A percentile compares a stretch with the other conserved stretches of the same genome.
These are phyloP conservation scores for Centropus bengalensis DNA, from an alignment of 2,113 vertebrate genomes.

Conservation along the genomic window DNA sequence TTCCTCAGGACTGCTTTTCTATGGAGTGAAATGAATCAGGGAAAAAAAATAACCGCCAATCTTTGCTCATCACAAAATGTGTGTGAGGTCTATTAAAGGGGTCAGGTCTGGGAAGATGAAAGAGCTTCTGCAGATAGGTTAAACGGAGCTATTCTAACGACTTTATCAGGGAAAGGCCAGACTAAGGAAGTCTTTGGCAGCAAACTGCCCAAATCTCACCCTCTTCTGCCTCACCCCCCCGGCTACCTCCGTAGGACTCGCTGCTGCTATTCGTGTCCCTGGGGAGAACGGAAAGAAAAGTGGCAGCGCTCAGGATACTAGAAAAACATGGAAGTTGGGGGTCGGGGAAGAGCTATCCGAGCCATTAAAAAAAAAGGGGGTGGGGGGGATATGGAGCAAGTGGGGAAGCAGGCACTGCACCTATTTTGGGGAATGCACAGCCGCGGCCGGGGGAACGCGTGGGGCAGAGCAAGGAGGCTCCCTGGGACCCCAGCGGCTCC, in stretches of 20 bases:
- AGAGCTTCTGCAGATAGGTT: background rate
- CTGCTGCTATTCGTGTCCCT: background rate
- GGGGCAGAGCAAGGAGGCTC: background rate
- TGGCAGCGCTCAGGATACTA: no score
- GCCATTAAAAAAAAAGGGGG: background rate
- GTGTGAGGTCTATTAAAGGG: fast-evolving
- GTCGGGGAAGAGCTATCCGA: background rate
- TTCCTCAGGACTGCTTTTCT: background rate
- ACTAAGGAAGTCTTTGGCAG: no score
- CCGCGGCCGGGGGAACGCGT: background rate
- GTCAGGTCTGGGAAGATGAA: background rate
- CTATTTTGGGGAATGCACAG: background rate
- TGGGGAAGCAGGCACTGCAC: background rate
- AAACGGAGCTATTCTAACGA: background rate
- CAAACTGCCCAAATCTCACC: background rate
- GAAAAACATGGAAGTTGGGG: no score
- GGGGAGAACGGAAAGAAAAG: background rate
- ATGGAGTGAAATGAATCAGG: background rate
- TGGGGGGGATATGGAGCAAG: background rate
- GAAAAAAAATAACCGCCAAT: background rate
- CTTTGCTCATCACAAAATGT: background rate
- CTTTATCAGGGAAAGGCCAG: background rate
- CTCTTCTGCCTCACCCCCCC: background rate
- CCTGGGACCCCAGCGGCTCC: background rate
- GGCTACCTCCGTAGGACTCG: background rate